A percentile compares a stretch with the other conserved stretches of the same genome.
phyloP scores from a whole-genome alignment of 2,797 vertebrate genomes.

The Mormyrus hasselquistii region DNA sequence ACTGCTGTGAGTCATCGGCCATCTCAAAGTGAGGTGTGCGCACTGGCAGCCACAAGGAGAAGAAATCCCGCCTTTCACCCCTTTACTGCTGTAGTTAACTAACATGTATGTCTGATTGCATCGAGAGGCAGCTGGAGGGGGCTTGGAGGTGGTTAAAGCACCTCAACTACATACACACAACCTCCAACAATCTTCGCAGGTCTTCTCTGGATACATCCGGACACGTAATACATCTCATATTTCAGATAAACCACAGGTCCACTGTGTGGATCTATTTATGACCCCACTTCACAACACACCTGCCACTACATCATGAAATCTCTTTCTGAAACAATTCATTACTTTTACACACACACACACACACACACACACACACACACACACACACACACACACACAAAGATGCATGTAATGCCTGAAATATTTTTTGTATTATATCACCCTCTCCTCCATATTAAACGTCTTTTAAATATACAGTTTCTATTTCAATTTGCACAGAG shows the following conservation, averaged over 20 bases:
- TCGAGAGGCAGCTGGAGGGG: neutral
- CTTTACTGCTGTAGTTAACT: neutral
- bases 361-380: no score
- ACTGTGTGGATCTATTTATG: neutral
- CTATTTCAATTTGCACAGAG: neutral
- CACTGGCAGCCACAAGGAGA: neutral
- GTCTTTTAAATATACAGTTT: neutral
- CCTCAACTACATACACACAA: neutral
- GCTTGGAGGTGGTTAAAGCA: neutral
- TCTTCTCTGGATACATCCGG: neutral
- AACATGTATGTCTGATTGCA: neutral
- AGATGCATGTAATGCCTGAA: neutral
- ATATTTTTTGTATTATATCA: neutral
- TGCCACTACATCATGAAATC: neutral
- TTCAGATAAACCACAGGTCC: neutral
- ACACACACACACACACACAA: neutral
- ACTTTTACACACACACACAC: neutral
- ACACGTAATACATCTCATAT: neutral
- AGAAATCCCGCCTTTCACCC: neutral
- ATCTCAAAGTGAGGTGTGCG: neutral
- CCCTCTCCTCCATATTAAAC: neutral
- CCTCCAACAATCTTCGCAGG: neutral
- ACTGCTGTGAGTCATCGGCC: conserved; percentile 9
- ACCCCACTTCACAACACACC: neutral
- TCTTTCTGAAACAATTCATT: neutral